Base-by-base conservation (phyloP, 1,140 invertebrate genomes). In the Conus ventricosus region DNA sequence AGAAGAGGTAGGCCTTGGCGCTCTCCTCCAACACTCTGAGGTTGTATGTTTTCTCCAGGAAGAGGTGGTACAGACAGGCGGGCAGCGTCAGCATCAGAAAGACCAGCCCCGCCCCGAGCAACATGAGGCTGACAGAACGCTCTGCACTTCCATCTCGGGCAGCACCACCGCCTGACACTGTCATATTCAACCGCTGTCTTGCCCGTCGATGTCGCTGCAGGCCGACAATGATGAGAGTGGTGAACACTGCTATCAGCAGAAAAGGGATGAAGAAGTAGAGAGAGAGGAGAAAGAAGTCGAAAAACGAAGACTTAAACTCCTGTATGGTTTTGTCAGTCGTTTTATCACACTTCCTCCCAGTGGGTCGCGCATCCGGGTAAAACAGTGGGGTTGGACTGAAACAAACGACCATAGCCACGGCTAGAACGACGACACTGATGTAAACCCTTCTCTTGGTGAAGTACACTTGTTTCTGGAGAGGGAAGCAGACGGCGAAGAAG, bases 401-500 rank as follows among this genome's bases (percentile, higher is more conserved):
- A 25, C 89, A 27, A 75, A 91, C 87, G 13, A 88, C 53, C 0
- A 80, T 76, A 5, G 89, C 51, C 1, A 92, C 15, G 0, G 89
- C 17, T 10, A 93, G 23, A 0, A 90, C 71, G 3, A 87, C 54
- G 17, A 92, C 75, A 15, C 85, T 88, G 8, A 90, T 54, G 17
- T 87, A 57, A 2, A 90, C 89, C 23, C 89, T 90, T 25, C 39
- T 88, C 75, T 89, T 90, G 4, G 90, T 90, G 63, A 92, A 92
- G 25, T 91, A 83, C 17, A 89, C 84, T n/a, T 89, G 87, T 2
- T 92, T 91, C 67, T 90, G 88, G 4, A 94, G 85, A 0, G 93
- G 93, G 57, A 92, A 93, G 87, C 90, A 91, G 0, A 94, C 91
- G 3, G 92, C 91, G 3, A 92, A 87, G 78, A 92, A 94, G 10